These are phyloP conservation scores for Zhuqinia jingwanae DNA, from an alignment of 2,888 invertebrate species.

Conservation along the genomic window DNA sequence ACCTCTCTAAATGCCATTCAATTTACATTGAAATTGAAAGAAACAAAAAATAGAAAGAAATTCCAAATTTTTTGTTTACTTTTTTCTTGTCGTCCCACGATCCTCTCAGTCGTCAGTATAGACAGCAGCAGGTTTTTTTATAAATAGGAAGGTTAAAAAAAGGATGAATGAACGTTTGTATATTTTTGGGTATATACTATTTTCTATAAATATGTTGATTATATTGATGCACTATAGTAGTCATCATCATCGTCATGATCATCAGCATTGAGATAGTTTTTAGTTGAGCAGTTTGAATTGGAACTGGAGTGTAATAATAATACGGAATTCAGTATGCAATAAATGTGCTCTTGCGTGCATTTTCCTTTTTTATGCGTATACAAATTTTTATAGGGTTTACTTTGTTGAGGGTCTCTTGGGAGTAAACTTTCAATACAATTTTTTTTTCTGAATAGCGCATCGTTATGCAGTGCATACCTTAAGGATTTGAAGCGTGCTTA, in stretches of 20 bases:
- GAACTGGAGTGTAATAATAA: conserved; percentile 25
- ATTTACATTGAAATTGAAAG: not conserved
- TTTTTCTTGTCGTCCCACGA: conserved; percentile 16
- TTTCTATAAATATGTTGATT: conserved; percentile 38
- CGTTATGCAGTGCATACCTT: not conserved
- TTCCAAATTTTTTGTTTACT: conserved; percentile 43
- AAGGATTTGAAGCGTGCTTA: not conserved
- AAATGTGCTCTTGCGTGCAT: not conserved
- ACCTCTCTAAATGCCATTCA: not conserved
- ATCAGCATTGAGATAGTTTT: no score
- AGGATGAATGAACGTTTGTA: conserved; percentile 47
- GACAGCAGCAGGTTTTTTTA: no score
- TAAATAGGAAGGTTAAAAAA: conserved; percentile 55
- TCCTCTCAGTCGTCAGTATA: no score
- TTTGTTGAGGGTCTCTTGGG: conserved; percentile 33
- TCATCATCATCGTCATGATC: not conserved
- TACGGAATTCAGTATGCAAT: conserved; percentile 21
- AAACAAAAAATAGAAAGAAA: conserved; percentile 12
- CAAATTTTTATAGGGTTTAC: not conserved
- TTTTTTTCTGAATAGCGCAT: not conserved
- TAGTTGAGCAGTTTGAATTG: not conserved
- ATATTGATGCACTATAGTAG: not conserved
- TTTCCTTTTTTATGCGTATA: not conserved
- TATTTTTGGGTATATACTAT: not conserved
- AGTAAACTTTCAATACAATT: not conserved